Base-by-base conservation (phyloP, 1,140 invertebrate species). In the Bombus affinis region DNA sequence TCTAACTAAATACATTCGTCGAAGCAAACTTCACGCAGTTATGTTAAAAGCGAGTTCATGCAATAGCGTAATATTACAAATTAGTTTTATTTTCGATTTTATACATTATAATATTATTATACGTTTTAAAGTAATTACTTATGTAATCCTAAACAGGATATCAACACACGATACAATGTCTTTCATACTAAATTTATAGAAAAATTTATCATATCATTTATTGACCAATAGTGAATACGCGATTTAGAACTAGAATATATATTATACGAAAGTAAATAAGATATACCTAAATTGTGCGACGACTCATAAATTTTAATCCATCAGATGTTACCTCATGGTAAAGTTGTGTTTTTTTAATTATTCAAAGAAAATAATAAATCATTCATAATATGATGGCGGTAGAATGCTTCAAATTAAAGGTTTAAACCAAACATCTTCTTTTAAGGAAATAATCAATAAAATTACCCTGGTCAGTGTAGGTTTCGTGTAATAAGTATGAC, bases 381-480 rank as follows among this genome's bases (percentile, higher is more conserved):
- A 81, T 81, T 68, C 35, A 68, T 47, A n/a, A 79, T 28, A 28
- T 10, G 68, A 78, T 72, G n/a, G 53, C 47, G 37, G 39, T 84
- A 79, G 37, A 71, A 78, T 79, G 37, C 71, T 71, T 71, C n/a
- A 79, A 71, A 79, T 44, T 44, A 35, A 83, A 77, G 18, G 65
- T 79, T 83, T 35, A 35, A 53, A 39, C 5, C 25, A 44, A 44
- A 22, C 22, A 53, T 12, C 5, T 39, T 8, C 25, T 39, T 62
- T 44, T 39, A 84, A 37, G 59, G 47, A 80, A 79, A 65, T 83
- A 83, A 85, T 85, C 83, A 72, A 85, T 85, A 85, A 80, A 85
- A 85, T 73, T 80, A 72, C 44, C 28, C 32, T 39, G 32, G 35
- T 39, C 76, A 57, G 9, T 57, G 35, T 75, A 72, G 53, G n/a